These are phyloP conservation scores for Drosophila suboccidentalis DNA, from an alignment of 2,888 invertebrate genomes.

Conservation along the genomic window DNA sequence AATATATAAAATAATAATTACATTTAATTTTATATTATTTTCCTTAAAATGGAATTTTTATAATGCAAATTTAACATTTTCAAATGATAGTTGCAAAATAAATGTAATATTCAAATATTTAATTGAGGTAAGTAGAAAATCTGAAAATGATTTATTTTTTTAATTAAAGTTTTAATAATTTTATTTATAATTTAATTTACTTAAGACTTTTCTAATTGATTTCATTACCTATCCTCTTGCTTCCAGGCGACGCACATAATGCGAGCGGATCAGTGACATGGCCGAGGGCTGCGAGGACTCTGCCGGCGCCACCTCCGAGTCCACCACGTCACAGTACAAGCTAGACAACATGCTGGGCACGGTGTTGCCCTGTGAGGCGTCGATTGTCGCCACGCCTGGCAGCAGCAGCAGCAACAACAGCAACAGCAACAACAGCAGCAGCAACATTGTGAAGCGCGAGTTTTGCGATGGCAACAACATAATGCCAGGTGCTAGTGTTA, in stretches of 20 bases:
- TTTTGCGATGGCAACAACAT: constrained; percentile 83
- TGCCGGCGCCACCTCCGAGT: constrained; percentile 71
- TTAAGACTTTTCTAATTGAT: too few relatives aligned
- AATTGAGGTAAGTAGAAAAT: too few relatives aligned
- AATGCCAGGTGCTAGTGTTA: constrained; percentile 74
- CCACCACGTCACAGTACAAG: constrained; percentile 69
- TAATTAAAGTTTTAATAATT: too few relatives aligned
- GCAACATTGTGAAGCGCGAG: constrained; percentile 84
- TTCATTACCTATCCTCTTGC: not conserved
- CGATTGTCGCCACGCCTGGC: constrained; percentile 84
- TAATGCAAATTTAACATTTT: too few relatives aligned
- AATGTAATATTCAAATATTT: too few relatives aligned
- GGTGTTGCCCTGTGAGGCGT: constrained; percentile 85
- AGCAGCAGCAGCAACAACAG: constrained; percentile 67
- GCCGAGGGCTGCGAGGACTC: constrained; percentile 90
- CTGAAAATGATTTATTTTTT: too few relatives aligned
- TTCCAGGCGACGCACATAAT: constrained; percentile 86
- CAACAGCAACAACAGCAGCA: constrained; percentile 50
- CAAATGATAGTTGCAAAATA: too few relatives aligned
- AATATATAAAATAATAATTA: too few relatives aligned
- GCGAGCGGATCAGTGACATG: constrained; percentile 88
- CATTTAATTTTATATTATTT: too few relatives aligned
- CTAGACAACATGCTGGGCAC: constrained; percentile 85
- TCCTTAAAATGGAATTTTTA: too few relatives aligned
- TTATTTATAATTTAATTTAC: too few relatives aligned